Evolutionary conservation across 2,113 vertebrate species (phyloP), one percentile per base, ranked within the genome.

Genomic region (Alaudala cheleensis): DNA sequence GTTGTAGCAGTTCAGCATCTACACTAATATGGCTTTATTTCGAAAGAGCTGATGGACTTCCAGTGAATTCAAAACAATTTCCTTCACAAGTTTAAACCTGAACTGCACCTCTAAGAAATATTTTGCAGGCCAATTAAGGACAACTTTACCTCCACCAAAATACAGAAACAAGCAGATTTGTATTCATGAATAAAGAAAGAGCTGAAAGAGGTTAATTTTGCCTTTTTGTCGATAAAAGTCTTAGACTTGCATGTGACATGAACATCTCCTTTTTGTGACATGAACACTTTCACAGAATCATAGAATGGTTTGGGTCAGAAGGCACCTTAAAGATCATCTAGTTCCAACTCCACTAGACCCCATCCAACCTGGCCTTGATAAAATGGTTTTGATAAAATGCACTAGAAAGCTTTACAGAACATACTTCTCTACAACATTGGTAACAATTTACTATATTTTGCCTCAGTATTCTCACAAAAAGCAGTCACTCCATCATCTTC

Each of bases 381-480:
- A 91, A 91, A 81, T 16, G 13, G 18, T 89, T 90, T 79, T 57
- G 65, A 82, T 61, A 84, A 95, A 86, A 95, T 31, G n/a, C 33
- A 72, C 6, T 33, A 77, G 60, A 87, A 93, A 81, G 33, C 66
- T 88, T 90, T 49, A 71, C 20, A 74, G 62, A 81, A 70, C 21
- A 25, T 20, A 67, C 19, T 62, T 45, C n/a, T 58, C 42, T 64
- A 51, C 24, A 51, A 60, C 31, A 85, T 47, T 11, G 13, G 23
- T 44, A 80, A 73, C 19, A 56, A 50, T 57, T 74, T 37, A 50
- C 37, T 57, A 65, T n/a, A 81, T 57, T 86, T 78, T 65, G 37
- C 44, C 53, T 84, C 61, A 85, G 31, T 18, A 45, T 14, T 77
- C 34, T 79, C 80, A 74, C 53, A 93, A 81, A 89, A 86, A 79